A percentile compares a stretch with the other conserved stretches of the same genome.
These are phyloP conservation scores for Rhingia rostrata DNA, from an alignment of 2,888 invertebrate species.

Conservation along the genomic window DNA sequence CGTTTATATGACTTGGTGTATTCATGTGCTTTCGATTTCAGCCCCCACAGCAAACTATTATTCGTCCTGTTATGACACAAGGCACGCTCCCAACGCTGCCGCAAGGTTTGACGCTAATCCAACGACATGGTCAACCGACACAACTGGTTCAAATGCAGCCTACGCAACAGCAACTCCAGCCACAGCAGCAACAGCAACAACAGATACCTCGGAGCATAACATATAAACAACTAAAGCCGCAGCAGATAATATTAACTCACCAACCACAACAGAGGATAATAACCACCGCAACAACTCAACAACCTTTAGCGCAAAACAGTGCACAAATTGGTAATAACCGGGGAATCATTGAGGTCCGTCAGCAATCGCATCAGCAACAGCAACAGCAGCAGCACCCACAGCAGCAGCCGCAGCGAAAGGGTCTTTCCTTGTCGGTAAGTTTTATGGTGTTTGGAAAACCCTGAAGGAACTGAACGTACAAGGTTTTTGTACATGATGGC, in stretches of 20 bases:
- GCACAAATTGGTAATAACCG: conserved; percentile 65
- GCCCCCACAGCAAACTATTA: conserved; percentile 82
- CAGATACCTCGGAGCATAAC: conserved; percentile 78
- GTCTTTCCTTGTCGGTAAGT: conserved; percentile 82
- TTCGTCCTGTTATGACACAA: conserved; percentile 81
- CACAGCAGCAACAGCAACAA: conserved; percentile 60
- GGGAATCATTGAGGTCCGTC: conserved; percentile 79
- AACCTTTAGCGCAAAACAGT: conserved; percentile 64
- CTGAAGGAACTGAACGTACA: too few species aligned
- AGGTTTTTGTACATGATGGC: too few species aligned
- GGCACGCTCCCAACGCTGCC: conserved; percentile 80
- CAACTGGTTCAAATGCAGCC: conserved; percentile 82
- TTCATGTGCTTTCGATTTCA: conserved; percentile 66
- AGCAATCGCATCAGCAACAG: conserved; percentile 77
- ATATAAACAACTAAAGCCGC: conserved; percentile 80
- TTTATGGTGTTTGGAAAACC: not conserved
- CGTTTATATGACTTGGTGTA: not conserved
- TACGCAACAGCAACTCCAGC: conserved; percentile 78
- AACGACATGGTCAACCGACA: conserved; percentile 83
- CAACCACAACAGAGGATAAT: conserved; percentile 81
- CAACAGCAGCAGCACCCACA: conserved; percentile 79
- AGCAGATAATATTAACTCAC: conserved; percentile 81
- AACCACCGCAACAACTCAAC: conserved; percentile 73
- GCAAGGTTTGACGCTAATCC: conserved; percentile 82
- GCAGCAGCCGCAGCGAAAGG: conserved; percentile 80